Evolutionary conservation across 1,140 invertebrate species (phyloP).

Genomic region (Danaus plexippus): DNA sequence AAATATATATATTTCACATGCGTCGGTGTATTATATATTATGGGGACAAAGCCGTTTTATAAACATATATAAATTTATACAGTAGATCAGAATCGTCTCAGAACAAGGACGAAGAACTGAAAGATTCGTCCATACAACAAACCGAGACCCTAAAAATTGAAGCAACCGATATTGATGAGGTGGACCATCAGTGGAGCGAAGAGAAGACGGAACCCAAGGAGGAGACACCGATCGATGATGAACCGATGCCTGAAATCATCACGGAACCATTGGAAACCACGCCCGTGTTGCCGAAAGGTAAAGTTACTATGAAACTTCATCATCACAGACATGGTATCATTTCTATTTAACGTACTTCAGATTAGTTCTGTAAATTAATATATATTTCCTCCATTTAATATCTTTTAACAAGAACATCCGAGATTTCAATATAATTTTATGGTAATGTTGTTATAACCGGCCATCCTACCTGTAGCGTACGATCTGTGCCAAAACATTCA

Average conservation of each 20-base stretch:
- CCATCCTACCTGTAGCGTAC: no score
- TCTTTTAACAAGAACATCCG: no score
- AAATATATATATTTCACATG: neutral
- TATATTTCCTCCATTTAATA: no score
- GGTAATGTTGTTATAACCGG: no score
- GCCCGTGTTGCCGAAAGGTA: conserved; percentile 11
- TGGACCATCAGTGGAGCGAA: conserved; percentile 24
- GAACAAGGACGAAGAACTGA: conserved; percentile 34
- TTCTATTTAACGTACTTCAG: no score
- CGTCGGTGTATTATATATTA: neutral
- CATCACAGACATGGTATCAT: no score
- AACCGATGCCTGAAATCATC: conserved; percentile 25
- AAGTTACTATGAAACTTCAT: no score
- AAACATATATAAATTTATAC: no score
- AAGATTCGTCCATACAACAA: conserved; percentile 25
- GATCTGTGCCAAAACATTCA: conserved; percentile 1
- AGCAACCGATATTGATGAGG: conserved; percentile 26
- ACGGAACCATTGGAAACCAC: conserved; percentile 21
- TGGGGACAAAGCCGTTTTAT: no score
- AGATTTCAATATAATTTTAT: no score
- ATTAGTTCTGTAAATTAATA: no score
- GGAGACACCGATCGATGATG: conserved; percentile 22
- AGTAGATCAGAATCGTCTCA: conserved; percentile 43
- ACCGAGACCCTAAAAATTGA: conserved; percentile 23
- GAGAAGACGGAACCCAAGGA: conserved; percentile 25